Conservation (phyloP, 2,113 vertebrate genomes). For the Climacteris rufus region DNA sequence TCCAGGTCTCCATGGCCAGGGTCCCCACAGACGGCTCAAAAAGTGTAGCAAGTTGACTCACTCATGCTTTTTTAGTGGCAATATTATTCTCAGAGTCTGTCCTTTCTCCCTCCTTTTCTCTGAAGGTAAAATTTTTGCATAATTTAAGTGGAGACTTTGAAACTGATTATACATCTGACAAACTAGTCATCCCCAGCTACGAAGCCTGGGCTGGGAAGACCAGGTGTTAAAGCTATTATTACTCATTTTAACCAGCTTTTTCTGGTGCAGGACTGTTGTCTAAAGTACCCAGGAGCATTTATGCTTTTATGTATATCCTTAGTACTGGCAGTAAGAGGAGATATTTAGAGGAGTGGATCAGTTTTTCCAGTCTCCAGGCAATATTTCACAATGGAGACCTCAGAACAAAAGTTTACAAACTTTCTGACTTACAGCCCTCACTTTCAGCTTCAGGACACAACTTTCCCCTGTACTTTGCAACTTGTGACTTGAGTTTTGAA, state of each 20-base stretch:
- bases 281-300: not conserved
- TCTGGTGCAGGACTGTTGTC: not conserved
- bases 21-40: not conserved
- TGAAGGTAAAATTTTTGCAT: not conserved
- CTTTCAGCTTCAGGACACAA: not conserved
- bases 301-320: not conserved
- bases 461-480: not conserved
- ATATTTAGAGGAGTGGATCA: not conserved
- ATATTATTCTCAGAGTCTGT: not conserved
- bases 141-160: not conserved
- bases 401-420: not conserved
- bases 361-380: not conserved
- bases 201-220: not conserved
- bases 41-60: not conserved
- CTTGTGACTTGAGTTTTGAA: not conserved
- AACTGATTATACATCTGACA: not conserved
- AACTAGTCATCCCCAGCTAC: not conserved
- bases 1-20: not conserved
- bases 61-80: not conserved
- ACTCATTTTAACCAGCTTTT: not conserved
- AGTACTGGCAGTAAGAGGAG: not conserved
- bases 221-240: not conserved
- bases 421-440: not conserved
- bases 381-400: not conserved
- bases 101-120: not conserved